Evolutionary conservation across 1,140 invertebrate genomes (phyloP), one percentile per base, ranked within the genome.

Genomic region (Drosophila bifasciata): DNA sequence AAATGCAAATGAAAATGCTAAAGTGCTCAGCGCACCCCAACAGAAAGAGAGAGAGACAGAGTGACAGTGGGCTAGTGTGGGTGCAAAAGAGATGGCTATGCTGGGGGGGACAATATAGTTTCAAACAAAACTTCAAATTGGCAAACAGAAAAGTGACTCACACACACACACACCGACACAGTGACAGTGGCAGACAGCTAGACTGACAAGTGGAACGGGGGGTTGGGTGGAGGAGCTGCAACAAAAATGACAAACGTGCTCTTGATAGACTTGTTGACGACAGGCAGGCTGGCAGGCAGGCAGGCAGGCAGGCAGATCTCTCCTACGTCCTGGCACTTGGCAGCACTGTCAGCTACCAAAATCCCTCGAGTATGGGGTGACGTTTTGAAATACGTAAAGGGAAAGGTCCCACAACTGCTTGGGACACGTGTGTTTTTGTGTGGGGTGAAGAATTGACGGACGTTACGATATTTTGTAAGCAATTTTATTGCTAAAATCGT

Each of bases 181-280:
- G n/a, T n/a, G 6, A n/a, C 23, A 43, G 15, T 44, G 21, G 23
- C 41, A 41, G n/a, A 55, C 57, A 43, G 53, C 56, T 63, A 51
- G 45, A 53, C 58, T 23, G 49, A 19, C 40, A 25, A 45, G 44
- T 48, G 46, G 23, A 19, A n/a, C 2, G 8, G 13, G 21, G 32
- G 3, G 19, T 0, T 16, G 32, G 21, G 40, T 57, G 61, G 39
- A 43, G 25, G 48, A 78, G n/a, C 41, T 88, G 83, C 83, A 88
- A 83, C 83, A 79, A 66, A 74, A 88, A 88, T 88, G 83, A 88
- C 83, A 88, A 88, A 88, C 83, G 83, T 88, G 79, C 83, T 88
- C 83, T 88, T 88, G 83, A 88, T 88, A 88, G 83, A 88, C 83
- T 88, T 88, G 83, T 88, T 88, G 83, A 88, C 83, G 83, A 88